Conservation (phyloP, 2,888 invertebrate genomes). For the Geophilus truncorum region DNA sequence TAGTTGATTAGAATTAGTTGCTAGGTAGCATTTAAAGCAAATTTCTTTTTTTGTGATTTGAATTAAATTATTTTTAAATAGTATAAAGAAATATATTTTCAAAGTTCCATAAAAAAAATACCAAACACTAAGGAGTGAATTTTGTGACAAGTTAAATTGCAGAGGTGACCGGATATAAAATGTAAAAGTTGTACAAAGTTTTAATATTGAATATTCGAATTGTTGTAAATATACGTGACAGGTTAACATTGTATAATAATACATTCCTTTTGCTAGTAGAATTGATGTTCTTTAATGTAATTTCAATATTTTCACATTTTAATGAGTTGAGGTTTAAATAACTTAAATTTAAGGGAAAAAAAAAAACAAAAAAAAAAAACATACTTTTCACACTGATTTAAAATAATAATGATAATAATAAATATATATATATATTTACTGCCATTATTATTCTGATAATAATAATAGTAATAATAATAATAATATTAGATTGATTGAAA, state of each 20-base stretch:
- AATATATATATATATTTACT: neutral
- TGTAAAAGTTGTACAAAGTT: slow-evolving; percentile 22
- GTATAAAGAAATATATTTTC: slow-evolving; percentile 10
- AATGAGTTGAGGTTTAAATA: neutral
- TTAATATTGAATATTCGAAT: neutral
- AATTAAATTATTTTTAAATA: neutral
- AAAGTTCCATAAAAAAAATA: neutral
- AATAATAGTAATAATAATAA: neutral
- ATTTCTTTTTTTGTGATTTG: neutral
- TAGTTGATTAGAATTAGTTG: neutral
- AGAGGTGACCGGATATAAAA: neutral
- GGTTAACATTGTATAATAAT: neutral
- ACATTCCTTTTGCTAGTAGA: slow-evolving; percentile 24
- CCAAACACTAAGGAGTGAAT: neutral
- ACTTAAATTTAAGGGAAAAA: too few species aligned
- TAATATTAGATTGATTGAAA: neutral
- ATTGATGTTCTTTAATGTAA: neutral
- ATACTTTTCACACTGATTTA: slow-evolving; percentile 2
- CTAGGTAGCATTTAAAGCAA: neutral
- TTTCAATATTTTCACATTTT: slow-evolving; percentile 19
- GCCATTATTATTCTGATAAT: neutral
- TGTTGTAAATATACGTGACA: slow-evolving; percentile 8
- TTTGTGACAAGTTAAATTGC: neutral
- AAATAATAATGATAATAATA: neutral
- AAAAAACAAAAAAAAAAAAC: neutral